Evolutionary conservation across 2,113 vertebrate species (phyloP).

Genomic region (Lophochroa leadbeateri): DNA sequence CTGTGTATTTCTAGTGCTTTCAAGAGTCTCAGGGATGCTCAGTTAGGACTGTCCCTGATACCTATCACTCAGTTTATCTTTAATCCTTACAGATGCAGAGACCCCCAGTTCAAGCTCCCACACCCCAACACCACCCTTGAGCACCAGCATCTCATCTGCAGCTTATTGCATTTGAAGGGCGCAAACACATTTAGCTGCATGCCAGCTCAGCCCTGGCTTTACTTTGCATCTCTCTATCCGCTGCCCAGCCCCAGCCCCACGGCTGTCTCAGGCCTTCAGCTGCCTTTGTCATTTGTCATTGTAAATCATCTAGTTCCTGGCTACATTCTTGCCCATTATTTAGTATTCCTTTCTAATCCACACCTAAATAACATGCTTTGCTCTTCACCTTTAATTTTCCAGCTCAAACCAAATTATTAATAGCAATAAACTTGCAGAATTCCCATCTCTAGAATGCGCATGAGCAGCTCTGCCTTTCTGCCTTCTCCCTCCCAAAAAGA

Average conservation of each 20-base stretch:
- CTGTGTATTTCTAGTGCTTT: fast-evolving
- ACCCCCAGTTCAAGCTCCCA: not conserved
- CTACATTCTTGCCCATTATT: not conserved
- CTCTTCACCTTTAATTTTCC: conserved; percentile 23
- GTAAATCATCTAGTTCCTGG: not conserved
- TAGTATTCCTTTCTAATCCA: not conserved
- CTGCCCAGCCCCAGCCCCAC: not conserved
- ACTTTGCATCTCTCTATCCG: not conserved
- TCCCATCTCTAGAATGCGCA: not conserved
- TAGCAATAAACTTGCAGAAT: not conserved
- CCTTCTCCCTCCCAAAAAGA: not conserved
- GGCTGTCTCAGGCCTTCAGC: not conserved
- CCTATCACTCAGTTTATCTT: not conserved
- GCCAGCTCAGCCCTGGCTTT: not conserved
- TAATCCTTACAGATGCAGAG: not conserved
- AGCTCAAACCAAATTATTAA: not conserved
- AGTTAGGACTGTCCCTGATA: not conserved
- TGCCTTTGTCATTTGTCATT: not conserved
- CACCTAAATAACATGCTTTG: not conserved
- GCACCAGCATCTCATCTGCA: not conserved
- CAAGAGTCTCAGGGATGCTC: not conserved
- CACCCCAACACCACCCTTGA: not conserved
- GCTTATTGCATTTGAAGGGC: not conserved
- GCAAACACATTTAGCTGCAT: not conserved
- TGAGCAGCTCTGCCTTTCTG: not conserved